These are phyloP conservation scores for Botrylloides violaceus DNA, from an alignment of 23 tunicate species.

Conservation along the genomic window DNA sequence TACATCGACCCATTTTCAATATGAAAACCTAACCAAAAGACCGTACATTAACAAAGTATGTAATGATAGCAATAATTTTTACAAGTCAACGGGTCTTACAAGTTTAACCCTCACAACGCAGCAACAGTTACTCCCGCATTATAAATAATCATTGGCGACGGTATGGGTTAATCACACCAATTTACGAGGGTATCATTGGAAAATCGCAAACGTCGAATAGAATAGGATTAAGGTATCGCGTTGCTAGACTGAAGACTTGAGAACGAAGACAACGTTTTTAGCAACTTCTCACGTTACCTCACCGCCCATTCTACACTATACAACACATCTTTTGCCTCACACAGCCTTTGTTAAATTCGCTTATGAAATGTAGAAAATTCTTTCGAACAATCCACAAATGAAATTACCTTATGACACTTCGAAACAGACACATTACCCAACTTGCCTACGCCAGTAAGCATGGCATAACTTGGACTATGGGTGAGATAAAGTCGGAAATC, in stretches of 20 bases:
- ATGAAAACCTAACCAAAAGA: background rate
- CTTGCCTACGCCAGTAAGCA: too few species aligned
- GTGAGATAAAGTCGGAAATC: too few species aligned
- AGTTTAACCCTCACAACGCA: background rate
- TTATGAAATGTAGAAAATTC: too few species aligned
- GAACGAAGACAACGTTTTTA: background rate
- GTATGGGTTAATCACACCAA: background rate
- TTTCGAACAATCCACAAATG: too few species aligned
- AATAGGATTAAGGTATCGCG: slow-evolving; percentile 3
- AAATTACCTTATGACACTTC: too few species aligned
- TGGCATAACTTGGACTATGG: too few species aligned
- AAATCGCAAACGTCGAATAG: background rate
- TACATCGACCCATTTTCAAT: background rate
- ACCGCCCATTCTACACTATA: background rate
- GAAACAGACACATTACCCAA: too few species aligned
- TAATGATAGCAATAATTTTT: background rate
- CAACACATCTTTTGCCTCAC: too few species aligned
- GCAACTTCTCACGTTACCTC: background rate
- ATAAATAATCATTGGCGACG: too few species aligned
- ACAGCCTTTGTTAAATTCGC: too few species aligned
- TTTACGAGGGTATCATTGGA: background rate
- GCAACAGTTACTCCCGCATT: too few species aligned
- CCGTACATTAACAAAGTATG: background rate
- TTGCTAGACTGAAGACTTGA: background rate
- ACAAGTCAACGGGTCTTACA: background rate